Evolutionary conservation across 2,797 vertebrate genomes (phyloP).

Genomic region (Avahi laniger): DNA sequence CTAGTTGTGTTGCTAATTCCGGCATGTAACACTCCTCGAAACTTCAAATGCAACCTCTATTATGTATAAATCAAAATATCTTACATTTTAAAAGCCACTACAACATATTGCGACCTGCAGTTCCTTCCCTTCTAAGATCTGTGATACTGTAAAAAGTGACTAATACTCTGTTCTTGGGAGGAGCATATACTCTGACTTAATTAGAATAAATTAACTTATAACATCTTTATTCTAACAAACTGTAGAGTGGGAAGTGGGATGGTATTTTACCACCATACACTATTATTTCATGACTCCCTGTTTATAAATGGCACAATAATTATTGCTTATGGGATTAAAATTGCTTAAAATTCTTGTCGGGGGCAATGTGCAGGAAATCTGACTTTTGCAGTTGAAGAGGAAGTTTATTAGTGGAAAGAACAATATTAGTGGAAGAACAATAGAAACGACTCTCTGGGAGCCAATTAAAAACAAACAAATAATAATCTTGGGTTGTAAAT

Average conservation of each 20-base stretch:
- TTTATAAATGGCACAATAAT: conserved; percentile 47
- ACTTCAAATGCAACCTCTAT: background rate
- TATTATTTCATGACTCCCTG: conserved; percentile 30
- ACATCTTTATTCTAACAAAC: conserved; percentile 13
- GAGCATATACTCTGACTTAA: conserved; percentile 23
- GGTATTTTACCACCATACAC: background rate
- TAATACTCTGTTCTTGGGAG: background rate
- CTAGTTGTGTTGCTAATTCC: background rate
- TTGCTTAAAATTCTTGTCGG: conserved; percentile 27
- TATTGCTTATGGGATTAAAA: conserved; percentile 43
- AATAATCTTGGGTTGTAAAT: conserved; percentile 35
- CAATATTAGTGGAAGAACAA: too few relatives aligned
- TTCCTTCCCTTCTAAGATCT: background rate
- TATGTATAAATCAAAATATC: background rate
- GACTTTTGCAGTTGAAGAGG: background rate
- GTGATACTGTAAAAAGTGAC: background rate
- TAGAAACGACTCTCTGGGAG: background rate
- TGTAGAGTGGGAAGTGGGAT: background rate
- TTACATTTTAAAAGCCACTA: background rate
- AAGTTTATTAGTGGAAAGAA: conserved; percentile 31
- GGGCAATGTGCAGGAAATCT: background rate
- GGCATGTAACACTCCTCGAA: background rate
- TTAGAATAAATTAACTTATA: conserved; percentile 55
- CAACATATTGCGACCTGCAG: background rate
- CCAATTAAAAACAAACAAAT: conserved; percentile 35